Conservation (phyloP, 2,797 vertebrate species). For the Enteromius afrohamiltoni region DNA sequence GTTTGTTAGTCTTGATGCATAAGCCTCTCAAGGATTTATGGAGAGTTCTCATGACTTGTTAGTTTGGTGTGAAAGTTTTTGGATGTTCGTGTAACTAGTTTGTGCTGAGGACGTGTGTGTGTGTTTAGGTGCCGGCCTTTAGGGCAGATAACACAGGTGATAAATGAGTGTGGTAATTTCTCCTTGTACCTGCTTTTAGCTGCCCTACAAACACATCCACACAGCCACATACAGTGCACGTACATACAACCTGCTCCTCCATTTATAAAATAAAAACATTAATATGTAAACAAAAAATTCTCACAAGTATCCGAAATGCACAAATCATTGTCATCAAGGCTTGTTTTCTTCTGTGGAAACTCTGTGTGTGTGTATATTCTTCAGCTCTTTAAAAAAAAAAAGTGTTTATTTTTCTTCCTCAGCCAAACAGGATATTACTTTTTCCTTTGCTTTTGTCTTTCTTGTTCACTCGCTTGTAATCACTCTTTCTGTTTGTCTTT, state of each 20-base stretch:
- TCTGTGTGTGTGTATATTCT: not conserved
- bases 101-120: conserved; percentile 22
- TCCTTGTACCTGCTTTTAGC: conserved; percentile 51
- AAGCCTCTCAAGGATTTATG: conserved; percentile 17
- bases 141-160: conserved; percentile 50
- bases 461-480: conserved; percentile 38
- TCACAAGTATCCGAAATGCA: not conserved
- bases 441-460: conserved; percentile 43
- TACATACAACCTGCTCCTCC: not conserved
- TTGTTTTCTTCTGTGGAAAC: conserved; percentile 12
- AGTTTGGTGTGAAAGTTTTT: conserved; percentile 40
- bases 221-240: not conserved
- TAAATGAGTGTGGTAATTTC: conserved; percentile 58
- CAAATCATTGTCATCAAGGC: conserved; percentile 32
- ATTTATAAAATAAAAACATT: conserved; percentile 33
- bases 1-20: conserved; percentile 27
- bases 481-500: conserved; percentile 51
- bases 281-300: not conserved
- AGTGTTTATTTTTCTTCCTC: conserved; percentile 27
- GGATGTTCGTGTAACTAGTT: conserved; percentile 13
- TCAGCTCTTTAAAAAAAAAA: conserved; percentile 2
- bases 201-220: conserved; percentile 39
- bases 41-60: conserved; percentile 1
- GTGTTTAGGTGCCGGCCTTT: conserved; percentile 33
- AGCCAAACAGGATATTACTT: conserved; percentile 52